These are phyloP conservation scores for Hydrotaea cyrtoneurina DNA, from an alignment of 2,888 invertebrate species.

Conservation along the genomic window DNA sequence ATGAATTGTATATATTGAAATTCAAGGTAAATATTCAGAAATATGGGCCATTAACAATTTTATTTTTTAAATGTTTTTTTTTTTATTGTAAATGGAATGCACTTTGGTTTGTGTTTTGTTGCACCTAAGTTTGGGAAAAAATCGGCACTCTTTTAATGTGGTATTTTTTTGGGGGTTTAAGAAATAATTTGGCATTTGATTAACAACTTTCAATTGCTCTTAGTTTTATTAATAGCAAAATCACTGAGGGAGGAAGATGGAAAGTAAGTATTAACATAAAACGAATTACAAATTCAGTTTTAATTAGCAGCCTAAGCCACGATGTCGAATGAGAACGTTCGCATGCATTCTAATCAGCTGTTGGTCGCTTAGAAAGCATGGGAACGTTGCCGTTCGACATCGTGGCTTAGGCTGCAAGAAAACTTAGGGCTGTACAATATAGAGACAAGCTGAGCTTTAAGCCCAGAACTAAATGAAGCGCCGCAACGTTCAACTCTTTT, in stretches of 20 bases:
- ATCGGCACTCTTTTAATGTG: neutral
- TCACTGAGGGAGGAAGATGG: constrained; percentile 58
- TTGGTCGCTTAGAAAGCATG: no score
- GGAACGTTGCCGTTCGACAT: no score
- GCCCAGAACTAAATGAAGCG: no score
- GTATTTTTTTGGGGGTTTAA: neutral
- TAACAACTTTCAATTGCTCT: constrained; percentile 57
- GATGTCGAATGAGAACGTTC: no score
- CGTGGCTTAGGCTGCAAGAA: no score
- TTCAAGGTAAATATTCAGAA: constrained; percentile 85
- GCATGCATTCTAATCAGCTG: no score
- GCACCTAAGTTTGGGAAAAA: constrained; percentile 2
- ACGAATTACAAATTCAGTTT: constrained; percentile 41
- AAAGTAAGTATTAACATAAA: constrained; percentile 60
- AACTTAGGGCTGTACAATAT: no score
- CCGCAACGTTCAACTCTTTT: no score
- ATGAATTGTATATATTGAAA: constrained; percentile 91
- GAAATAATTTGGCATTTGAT: constrained; percentile 25
- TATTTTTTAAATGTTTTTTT: constrained; percentile 19
- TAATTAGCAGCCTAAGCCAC: no score
- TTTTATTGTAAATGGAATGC: constrained; percentile 37
- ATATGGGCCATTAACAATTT: neutral
- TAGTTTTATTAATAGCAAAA: constrained; percentile 62
- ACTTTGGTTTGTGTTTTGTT: constrained; percentile 39
- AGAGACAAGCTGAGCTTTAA: no score